Base-by-base conservation (phyloP, 2,888 invertebrate genomes). In the Mycalesis mineus region DNA sequence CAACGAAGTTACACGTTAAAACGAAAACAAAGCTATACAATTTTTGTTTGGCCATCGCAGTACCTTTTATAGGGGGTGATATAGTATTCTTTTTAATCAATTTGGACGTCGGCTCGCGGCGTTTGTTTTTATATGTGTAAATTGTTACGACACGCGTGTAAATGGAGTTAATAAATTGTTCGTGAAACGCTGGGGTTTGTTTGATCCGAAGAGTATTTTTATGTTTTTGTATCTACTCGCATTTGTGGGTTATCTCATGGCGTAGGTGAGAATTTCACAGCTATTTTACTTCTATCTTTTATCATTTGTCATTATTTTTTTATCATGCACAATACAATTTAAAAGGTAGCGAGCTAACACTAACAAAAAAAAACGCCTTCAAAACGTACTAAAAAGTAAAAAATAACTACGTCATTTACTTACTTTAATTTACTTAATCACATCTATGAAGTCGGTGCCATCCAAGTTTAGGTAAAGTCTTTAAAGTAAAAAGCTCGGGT, bases 1-100 rank as follows among this genome's bases (percentile, higher is more conserved):
- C 61, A 62, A 59, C 15, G 59, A 45, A 53, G 59, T 51, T 51
- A 62, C 59, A 62, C 45, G 55, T 47, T 59, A 57, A 59, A 59
- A 62, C 56, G 53, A 54, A 58, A 57, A 56, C 47, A 47, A 47
- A 47, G 47, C 14, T 33, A 61, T 50, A 59, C 51, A 36, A 41
- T 47, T 36, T 58, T 41, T 62, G 51, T 62, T 62, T 59, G 61
- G 41, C 54, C 58, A 62, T 44, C 47, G 50, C 54, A 59, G 50
- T 56, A 59, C 56, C 59, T 57, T 53, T 53, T 56, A 56, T 58
- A 55, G 29, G 59, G 56, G 56, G 56, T 54, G 59, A 50, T 40
- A 53, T 57, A 53, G 50, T 54, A 57, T 54, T 57, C 54, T 53
- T 56, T 41, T 54, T 51, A 57, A 57, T 55, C 48, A 49, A 49